phyloP scores from a whole-genome alignment of 2,113 vertebrate genomes.

The Passer domesticus region DNA sequence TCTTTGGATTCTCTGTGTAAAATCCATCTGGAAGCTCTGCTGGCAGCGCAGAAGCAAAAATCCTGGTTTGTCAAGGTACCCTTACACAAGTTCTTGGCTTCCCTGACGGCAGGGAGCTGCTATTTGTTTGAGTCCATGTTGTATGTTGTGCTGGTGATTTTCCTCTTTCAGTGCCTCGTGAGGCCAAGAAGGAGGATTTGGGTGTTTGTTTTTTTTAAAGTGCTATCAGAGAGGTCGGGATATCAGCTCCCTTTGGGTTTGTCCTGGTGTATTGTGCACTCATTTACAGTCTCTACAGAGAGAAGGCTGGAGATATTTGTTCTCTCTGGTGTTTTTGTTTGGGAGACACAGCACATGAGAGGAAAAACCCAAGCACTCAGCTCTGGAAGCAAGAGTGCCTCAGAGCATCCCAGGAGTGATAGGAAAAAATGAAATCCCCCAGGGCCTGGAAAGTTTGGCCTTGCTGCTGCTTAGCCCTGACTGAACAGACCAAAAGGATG shows the following conservation, averaged over 20 bases:
- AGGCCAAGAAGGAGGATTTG: neutral
- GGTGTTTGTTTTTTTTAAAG: neutral
- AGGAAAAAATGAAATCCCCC: neutral
- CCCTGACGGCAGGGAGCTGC: neutral
- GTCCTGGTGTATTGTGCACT: neutral
- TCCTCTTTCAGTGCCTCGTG: neutral
- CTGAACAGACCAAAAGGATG: neutral
- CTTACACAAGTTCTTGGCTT: neutral
- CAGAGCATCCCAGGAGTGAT: neutral
- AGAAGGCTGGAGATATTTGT: neutral
- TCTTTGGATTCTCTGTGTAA: neutral
- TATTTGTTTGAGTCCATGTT: neutral
- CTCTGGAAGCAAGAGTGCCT: neutral
- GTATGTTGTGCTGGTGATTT: neutral
- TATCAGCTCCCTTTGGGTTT: neutral
- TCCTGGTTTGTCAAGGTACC: neutral
- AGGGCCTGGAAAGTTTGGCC: neutral
- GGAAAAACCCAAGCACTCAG: neutral
- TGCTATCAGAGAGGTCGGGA: neutral
- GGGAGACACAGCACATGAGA: neutral
- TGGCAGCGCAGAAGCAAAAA: neutral
- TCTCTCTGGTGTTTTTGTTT: neutral
- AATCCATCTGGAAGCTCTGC: neutral
- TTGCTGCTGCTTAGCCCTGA: neutral
- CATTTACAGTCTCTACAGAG: neutral